Conservation (phyloP, 2,888 invertebrate species). For the Drepanosiphum platanoidis region DNA sequence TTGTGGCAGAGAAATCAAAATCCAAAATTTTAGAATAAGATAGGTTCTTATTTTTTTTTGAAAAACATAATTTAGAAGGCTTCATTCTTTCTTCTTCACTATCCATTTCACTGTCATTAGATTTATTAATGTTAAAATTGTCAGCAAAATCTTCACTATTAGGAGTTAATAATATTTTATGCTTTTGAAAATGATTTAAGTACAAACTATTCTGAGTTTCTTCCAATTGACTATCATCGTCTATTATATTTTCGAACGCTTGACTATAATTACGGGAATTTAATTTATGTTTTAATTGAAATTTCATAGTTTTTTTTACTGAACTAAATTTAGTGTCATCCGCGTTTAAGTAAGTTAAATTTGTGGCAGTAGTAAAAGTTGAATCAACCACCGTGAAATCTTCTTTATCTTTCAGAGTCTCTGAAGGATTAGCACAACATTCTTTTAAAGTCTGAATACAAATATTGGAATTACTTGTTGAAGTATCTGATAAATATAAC, state of each 20-base stretch:
- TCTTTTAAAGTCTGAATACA: slow-evolving; percentile 9
- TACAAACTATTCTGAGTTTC: slow-evolving; percentile 4
- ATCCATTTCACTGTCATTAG: slow-evolving; percentile 9
- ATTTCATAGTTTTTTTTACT: slow-evolving; percentile 2
- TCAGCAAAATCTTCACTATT: slow-evolving; percentile 3
- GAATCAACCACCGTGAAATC: slow-evolving; percentile 27
- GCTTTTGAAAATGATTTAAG: slow-evolving; percentile 43
- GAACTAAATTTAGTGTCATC: slow-evolving; percentile 18
- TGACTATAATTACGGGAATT: background rate
- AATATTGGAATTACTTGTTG: background rate
- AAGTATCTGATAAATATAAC: slow-evolving; percentile 6
- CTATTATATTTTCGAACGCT: slow-evolving; percentile 36
- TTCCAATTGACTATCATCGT: slow-evolving; percentile 23
- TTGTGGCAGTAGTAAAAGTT: background rate
- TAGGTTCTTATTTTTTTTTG: slow-evolving; percentile 18
- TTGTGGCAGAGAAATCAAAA: slow-evolving; percentile 14
- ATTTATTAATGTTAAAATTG: slow-evolving; percentile 16
- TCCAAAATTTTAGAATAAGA: slow-evolving; percentile 1
- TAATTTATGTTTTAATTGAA: slow-evolving; percentile 34
- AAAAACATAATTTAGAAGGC: slow-evolving; percentile 31
- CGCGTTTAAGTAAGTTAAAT: background rate
- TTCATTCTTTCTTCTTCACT: background rate
- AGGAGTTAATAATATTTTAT: background rate
- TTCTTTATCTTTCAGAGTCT: slow-evolving; percentile 19
- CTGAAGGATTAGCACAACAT: slow-evolving; percentile 25